A percentile compares a stretch with the other conserved stretches of the same genome.
phyloP scores from a whole-genome alignment of 2,797 vertebrate genomes.

The Margarornis squamiger region DNA sequence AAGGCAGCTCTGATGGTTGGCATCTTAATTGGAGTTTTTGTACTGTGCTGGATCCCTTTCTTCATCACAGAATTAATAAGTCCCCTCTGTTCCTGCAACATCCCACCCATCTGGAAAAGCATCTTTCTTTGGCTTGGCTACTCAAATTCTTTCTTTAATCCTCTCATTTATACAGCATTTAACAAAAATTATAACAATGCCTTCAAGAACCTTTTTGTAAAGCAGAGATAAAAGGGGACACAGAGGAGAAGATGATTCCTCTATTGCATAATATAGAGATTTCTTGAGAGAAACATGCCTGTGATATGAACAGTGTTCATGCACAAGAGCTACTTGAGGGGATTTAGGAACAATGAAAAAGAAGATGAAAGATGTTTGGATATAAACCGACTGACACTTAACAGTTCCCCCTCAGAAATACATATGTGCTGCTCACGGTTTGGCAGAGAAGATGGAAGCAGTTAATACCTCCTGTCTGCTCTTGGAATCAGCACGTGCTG shows the following conservation, averaged over 20 bases:
- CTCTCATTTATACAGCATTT: constrained; percentile 88
- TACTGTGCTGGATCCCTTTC: constrained; percentile 88
- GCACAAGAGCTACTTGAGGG: neutral
- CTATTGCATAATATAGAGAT: neutral
- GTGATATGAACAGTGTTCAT: neutral
- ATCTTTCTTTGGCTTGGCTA: constrained; percentile 90
- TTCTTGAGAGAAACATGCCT: neutral
- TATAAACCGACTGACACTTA: neutral
- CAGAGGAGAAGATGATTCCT: neutral
- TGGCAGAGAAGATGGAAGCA: neutral
- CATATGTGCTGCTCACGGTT: neutral
- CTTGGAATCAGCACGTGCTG: neutral
- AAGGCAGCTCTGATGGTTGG: constrained; percentile 81
- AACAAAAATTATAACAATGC: constrained; percentile 88
- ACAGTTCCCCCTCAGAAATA: neutral
- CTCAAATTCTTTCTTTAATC: constrained; percentile 90
- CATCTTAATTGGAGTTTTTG: constrained; percentile 85
- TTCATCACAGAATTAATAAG: constrained; percentile 83
- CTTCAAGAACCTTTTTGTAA: constrained; percentile 85
- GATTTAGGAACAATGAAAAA: neutral
- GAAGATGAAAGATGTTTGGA: neutral
- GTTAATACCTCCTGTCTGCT: neutral
- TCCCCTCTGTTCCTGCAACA: constrained; percentile 77
- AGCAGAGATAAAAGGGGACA: constrained; percentile 57
- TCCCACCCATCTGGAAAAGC: constrained; percentile 74